Evolutionary conservation across 2,888 invertebrate species (phyloP).

Genomic region (Philopedon plagiatum): DNA sequence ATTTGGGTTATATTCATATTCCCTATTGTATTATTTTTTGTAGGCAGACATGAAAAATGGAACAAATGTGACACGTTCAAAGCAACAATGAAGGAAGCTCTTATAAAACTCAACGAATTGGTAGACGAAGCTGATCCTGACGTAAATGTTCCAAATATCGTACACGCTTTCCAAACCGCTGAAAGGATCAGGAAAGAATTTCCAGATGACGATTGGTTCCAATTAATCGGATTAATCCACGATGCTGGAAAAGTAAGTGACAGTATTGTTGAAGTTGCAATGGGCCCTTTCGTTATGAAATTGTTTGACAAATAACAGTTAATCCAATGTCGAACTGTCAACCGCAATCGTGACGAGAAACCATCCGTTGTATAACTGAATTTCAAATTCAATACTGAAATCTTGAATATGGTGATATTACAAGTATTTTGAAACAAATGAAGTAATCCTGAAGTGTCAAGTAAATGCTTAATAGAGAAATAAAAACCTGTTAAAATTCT

Average conservation of each 20-base stretch:
- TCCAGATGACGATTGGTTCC: slow-evolving; percentile 94
- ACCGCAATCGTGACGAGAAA: no score
- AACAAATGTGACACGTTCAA: slow-evolving; percentile 87
- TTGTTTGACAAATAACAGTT: no score
- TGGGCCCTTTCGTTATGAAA: neutral
- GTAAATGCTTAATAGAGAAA: no score
- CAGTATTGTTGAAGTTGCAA: neutral
- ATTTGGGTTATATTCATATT: no score
- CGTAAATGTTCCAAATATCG: slow-evolving; percentile 91
- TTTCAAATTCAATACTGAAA: no score
- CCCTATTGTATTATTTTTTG: slow-evolving; percentile 61
- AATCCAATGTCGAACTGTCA: no score
- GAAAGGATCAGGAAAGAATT: slow-evolving; percentile 88
- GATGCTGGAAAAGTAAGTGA: slow-evolving; percentile 89
- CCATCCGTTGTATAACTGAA: no score
- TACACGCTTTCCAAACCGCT: slow-evolving; percentile 97
- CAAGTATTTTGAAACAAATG: no score
- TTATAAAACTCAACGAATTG: slow-evolving; percentile 88
- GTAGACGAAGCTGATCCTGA: slow-evolving; percentile 98
- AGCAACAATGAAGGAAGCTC: slow-evolving; percentile 86
- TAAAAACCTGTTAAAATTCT: no score
- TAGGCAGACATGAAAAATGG: slow-evolving; percentile 83
- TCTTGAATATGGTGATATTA: no score
- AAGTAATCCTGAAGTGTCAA: no score
- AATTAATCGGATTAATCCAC: slow-evolving; percentile 94